Percentiles rank a stretch among this genome's conserved stretches.
Conservation (phyloP, 2,797 vertebrate genomes). For the Hapalemur alaotrensis region DNA sequence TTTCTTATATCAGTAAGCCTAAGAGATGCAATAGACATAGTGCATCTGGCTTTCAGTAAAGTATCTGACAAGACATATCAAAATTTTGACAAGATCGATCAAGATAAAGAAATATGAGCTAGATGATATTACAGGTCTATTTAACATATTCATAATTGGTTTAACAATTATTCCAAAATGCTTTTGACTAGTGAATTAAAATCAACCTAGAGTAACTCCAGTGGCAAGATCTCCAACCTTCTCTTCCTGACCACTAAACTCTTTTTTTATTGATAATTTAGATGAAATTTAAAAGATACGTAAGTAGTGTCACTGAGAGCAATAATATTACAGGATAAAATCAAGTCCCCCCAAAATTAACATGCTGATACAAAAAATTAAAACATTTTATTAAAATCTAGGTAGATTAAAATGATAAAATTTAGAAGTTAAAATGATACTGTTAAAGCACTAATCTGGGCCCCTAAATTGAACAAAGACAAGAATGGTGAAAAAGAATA, state of each 20-base stretch:
- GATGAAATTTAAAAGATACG: conserved; percentile 14
- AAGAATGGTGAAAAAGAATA: not conserved
- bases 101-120: not conserved
- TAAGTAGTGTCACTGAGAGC: not conserved
- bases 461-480: conserved; percentile 22
- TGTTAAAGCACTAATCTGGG: not conserved
- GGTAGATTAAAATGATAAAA: not conserved
- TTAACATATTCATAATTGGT: not conserved
- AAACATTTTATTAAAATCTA: conserved; percentile 24
- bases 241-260: not conserved
- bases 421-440: conserved; percentile 1
- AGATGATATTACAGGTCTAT: not conserved
- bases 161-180: conserved; percentile 22
- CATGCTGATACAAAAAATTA: not conserved
- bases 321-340: not conserved
- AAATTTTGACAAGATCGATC: not conserved
- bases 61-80: not conserved
- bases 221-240: not conserved
- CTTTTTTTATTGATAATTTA: not conserved
- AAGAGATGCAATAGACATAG: not conserved
- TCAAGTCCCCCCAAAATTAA: not conserved
- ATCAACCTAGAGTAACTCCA: not conserved
- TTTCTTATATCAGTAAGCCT: not conserved
- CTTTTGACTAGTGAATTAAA: conserved; percentile 26
- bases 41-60: not conserved